These are phyloP conservation scores for Rugalucina vietnamica DNA, from an alignment of 2,888 invertebrate species.

Conservation along the genomic window DNA sequence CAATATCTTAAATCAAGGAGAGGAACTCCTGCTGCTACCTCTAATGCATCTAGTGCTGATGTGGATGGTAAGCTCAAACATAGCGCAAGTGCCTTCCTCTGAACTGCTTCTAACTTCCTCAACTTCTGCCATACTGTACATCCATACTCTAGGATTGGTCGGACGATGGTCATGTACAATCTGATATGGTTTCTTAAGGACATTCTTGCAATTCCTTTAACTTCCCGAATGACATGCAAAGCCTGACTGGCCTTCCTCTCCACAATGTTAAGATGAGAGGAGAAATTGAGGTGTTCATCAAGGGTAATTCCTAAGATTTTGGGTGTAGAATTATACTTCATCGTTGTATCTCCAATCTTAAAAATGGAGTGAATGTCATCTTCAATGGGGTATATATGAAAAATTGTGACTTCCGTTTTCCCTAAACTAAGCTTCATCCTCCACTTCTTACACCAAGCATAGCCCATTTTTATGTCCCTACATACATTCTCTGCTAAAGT, in stretches of 20 bases:
- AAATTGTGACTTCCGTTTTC: background rate
- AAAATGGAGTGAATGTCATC: background rate
- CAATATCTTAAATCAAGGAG: constrained; percentile 22
- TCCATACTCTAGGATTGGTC: constrained; percentile 25
- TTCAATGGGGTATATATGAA: background rate
- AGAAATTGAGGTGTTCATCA: constrained; percentile 13
- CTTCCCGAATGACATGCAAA: background rate
- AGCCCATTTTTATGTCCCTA: background rate
- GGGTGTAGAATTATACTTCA: background rate
- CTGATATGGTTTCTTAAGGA: background rate
- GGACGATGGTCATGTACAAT: constrained; percentile 5
- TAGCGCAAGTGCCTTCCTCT: constrained; percentile 16
- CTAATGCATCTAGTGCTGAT: background rate
- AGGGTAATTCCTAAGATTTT: constrained; percentile 10
- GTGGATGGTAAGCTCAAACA: constrained; percentile 3
- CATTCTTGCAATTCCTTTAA: background rate
- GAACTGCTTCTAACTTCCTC: constrained; percentile 16
- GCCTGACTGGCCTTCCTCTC: background rate
- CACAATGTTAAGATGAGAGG: background rate
- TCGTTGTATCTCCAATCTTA: background rate
- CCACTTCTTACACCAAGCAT: constrained; percentile 15
- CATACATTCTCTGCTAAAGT: background rate
- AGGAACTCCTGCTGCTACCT: background rate
- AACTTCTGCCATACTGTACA: constrained; percentile 15
- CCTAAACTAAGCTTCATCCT: constrained; percentile 5